Evolutionary conservation across 2,888 invertebrate species (phyloP), one percentile per base, ranked within the genome.

Genomic region (Encarsia formosa): DNA sequence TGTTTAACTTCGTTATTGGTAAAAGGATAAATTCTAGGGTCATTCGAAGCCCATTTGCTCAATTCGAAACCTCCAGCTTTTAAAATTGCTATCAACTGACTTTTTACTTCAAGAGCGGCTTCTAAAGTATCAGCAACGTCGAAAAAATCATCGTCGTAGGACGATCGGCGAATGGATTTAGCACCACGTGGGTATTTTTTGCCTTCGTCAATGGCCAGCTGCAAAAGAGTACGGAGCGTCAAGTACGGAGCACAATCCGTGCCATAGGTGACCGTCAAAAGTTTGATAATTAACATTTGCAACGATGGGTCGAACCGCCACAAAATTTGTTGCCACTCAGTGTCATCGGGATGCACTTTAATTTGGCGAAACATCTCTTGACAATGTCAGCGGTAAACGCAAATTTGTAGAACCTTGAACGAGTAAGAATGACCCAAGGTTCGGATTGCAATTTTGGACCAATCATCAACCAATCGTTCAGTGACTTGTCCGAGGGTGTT

Each of bases 391-490:
- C 39, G 13, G 22, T 11, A 70, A 74, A 53, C 1, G 65, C 62
- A 31, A 62, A 58, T 6, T 52, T 55, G 41, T 68, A 58, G 6
- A 49, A 50, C 3, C 70, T 40, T 49, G 65, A 66, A 5, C 66
- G 44, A 4, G 66, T 11, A 0, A 74, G 37, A n/a, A 70, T 62
- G 11, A 57, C 48, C 32, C 64, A 59, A 1, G 73, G 49, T 13
- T 67, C 65, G 4, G 62, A 59, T 46, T 73, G 70, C 0, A 71
- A 38, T 1, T 54, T 60, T 1, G 73, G 67, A 1, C 70, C 70
- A 5, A 62, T 59, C 42, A 58, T 45, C 13, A 66, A 57, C 0
- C 55, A 51, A 22, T 70, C 66, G 34, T 74, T 75, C 37, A 37
- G 16, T 4, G 16, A 4, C 13, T 15, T 15, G 16, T 18, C 16